These are phyloP conservation scores for Whitmania pigra DNA, from an alignment of 1,140 invertebrate species.

Conservation along the genomic window DNA sequence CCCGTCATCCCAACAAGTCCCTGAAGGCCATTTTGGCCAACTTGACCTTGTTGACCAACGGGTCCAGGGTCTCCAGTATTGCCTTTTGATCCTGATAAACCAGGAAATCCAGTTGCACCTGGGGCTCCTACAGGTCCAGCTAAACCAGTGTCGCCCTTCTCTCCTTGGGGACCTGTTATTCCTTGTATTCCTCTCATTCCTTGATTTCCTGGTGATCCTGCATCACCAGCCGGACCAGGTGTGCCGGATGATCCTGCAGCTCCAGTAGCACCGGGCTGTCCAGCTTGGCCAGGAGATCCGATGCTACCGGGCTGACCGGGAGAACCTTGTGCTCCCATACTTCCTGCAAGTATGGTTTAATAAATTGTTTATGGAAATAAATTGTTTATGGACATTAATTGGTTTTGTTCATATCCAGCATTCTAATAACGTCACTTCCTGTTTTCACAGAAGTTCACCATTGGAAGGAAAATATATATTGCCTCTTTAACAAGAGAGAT, in stretches of 20 bases:
- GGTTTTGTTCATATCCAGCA: no score
- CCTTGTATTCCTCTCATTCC: constrained; percentile 9
- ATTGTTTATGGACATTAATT: no score
- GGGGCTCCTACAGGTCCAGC: constrained; percentile 6
- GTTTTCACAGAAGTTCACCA: no score
- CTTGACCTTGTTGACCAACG: constrained; percentile 3
- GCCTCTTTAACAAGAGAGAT: not conserved
- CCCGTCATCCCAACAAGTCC: constrained; percentile 2
- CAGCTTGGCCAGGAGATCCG: constrained; percentile 10
- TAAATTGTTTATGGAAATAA: not conserved
- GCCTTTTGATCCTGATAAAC: constrained; percentile 5
- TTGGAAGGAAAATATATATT: no score
- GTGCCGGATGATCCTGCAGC: constrained; percentile 6
- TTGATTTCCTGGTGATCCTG: constrained; percentile 16
- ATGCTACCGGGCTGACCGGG: constrained; percentile 9
- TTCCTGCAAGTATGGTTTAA: constrained; percentile 2
- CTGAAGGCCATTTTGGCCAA: not conserved
- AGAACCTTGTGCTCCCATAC: constrained; percentile 9
- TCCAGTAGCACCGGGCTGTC: constrained; percentile 15
- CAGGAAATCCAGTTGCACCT: not conserved
- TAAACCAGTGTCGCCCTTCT: constrained; percentile 6
- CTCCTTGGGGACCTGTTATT: constrained; percentile 9
- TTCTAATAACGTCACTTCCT: not conserved
- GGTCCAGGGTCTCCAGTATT: constrained; percentile 13
- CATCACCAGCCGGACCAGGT: constrained; percentile 7